Base-by-base conservation (phyloP, 2,888 invertebrate genomes). In the Drosophila birchii region DNA sequence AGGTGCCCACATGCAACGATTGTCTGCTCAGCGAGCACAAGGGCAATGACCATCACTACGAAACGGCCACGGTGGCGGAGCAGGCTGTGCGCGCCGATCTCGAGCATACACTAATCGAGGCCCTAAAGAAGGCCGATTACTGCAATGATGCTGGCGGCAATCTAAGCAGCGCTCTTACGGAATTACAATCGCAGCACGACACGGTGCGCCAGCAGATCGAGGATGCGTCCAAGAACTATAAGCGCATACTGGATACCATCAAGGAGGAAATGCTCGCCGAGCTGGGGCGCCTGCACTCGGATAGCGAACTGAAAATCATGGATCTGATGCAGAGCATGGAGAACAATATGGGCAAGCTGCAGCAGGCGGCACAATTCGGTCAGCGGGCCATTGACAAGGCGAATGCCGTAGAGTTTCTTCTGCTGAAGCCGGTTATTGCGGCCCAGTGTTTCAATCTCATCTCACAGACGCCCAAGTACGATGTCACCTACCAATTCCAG, bases 301-400 rank as follows among this genome's bases (percentile, higher is more conserved):
- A 96, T 88, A 95, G 97, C 72, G 98, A 98, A 92, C 94, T 98
- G 43, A 96, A 96, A 92, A 96, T 98, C 39, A 98, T 98, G 97
- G 97, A 98, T 90, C 94, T 96, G 74, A 95, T 96, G 90, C 96
- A 96, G 90, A 95, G 95, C 71, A 95, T 98, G 62, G 97, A 96
- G 85, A 97, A 97, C 90, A 96, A 96, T 6, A 95, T 96, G 75
- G 96, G 96, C 76, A 95, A 96, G 86, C 95, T 98, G 75, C 96
- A 97, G 88, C 96, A 97, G 90, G 97, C 97, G 12, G 96, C 96
- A 90, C 95, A 96, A 86, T 98, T 97, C 91, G 96, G 97, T 0
- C 94, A 95, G 18, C 95, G 96, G 80, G 94, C 98, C 53, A 93
- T 98, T 67, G 96, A 96, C 77, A 95, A 96, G 89, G 97, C 97